Conservation (phyloP, 2,797 vertebrate genomes). For the Paguma larvata region DNA sequence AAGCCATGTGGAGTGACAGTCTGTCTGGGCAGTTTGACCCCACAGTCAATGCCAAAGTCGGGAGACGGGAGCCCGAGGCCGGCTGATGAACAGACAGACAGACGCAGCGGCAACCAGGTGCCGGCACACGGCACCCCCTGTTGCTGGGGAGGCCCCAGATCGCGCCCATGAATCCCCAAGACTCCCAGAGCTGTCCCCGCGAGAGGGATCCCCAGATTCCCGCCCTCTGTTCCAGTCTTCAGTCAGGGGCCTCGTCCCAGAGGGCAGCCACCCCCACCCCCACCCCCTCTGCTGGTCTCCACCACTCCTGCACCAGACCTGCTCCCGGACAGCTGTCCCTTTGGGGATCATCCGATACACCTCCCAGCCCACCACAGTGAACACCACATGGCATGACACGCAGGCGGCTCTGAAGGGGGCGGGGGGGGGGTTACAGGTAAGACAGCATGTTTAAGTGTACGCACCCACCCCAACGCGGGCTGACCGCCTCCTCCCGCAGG, state of each 20-base stretch:
- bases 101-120: neutral
- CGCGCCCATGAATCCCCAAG: neutral
- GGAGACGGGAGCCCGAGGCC: neutral
- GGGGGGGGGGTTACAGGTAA: neutral
- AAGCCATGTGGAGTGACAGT: neutral
- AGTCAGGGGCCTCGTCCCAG: neutral
- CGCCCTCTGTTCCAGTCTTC: neutral
- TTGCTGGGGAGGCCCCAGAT: neutral
- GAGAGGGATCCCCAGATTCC: neutral
- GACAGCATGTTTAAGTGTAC: neutral
- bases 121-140: neutral
- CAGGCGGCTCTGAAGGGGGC: neutral
- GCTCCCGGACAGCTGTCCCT: neutral
- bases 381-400: neutral
- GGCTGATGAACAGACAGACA: neutral
- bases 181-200: neutral
- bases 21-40: neutral
- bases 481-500: neutral
- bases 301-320: neutral
- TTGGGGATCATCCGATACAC: conserved; percentile 54
- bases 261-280: neutral
- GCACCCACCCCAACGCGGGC: neutral
- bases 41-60: neutral
- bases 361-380: neutral
- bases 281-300: neutral